These are phyloP conservation scores for Harpagoxenus sublaevis DNA, from an alignment of 2,888 invertebrate genomes.

Conservation along the genomic window DNA sequence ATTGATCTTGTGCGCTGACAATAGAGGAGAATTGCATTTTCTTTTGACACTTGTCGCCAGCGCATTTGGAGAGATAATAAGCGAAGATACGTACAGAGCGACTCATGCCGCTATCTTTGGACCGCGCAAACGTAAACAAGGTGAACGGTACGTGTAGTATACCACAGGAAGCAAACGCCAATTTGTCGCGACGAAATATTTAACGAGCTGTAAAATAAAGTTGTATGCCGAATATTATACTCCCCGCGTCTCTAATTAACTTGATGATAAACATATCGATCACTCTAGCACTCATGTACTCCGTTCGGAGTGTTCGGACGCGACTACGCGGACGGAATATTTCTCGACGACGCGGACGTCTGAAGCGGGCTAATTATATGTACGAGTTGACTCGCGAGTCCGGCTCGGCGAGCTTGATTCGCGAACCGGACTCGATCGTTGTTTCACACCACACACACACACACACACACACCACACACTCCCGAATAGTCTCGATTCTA, in stretches of 20 bases:
- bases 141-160: background rate
- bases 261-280: background rate
- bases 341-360: too few species aligned
- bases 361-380: too few species aligned
- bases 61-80: background rate
- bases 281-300: too few species aligned
- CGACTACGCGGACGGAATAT: too few species aligned
- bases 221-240: background rate
- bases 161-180: background rate
- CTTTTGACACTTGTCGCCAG: background rate
- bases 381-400: too few species aligned
- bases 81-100: background rate
- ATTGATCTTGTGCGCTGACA: background rate
- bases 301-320: too few species aligned
- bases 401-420: too few species aligned
- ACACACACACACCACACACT: too few species aligned
- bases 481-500: too few species aligned
- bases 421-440: too few species aligned
- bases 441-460: too few species aligned
- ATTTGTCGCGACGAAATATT: slow-evolving; percentile 3
- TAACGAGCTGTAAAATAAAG: slow-evolving; percentile 1
- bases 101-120: background rate
- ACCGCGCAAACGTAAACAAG: background rate
- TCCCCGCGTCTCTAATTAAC: background rate
- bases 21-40: background rate